Conservation (phyloP, 1,140 invertebrate species). For the Bombus waltoni region DNA sequence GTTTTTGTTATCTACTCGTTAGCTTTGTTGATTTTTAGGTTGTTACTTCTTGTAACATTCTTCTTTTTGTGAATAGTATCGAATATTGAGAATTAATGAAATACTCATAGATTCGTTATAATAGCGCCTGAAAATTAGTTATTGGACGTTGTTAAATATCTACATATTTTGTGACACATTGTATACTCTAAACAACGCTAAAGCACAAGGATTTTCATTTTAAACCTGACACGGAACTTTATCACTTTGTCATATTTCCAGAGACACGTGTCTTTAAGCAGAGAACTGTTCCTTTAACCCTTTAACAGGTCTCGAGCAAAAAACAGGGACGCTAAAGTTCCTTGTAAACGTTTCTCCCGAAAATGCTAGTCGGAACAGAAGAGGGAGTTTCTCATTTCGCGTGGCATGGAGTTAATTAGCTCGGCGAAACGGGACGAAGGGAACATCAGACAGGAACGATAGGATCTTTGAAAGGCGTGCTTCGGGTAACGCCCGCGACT, state of each 20-base stretch:
- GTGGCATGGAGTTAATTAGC: slow-evolving; percentile 52
- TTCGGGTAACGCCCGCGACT: slow-evolving; percentile 57
- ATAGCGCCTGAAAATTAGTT: no score
- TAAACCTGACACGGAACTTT: not conserved
- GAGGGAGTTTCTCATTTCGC: slow-evolving; percentile 22
- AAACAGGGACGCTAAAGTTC: not conserved
- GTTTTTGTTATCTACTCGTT: not conserved
- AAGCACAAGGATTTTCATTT: not conserved
- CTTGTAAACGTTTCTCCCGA: not conserved
- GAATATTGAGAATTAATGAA: not conserved
- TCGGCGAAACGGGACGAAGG: slow-evolving; percentile 24
- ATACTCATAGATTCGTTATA: not conserved
- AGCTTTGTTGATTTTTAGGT: no score
- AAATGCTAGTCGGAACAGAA: not conserved
- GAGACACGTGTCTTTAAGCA: not conserved
- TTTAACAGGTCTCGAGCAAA: not conserved
- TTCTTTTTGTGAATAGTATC: not conserved
- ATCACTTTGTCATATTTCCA: not conserved
- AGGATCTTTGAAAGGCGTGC: slow-evolving; percentile 55
- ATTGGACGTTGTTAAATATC: no score
- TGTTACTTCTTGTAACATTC: no score
- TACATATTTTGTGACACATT: not conserved
- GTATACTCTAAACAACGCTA: not conserved
- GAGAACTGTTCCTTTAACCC: not conserved
- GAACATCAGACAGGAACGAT: slow-evolving; percentile 51